Conservation (phyloP, 2,113 vertebrate genomes). For the Acanthochromis polyacanthus region DNA sequence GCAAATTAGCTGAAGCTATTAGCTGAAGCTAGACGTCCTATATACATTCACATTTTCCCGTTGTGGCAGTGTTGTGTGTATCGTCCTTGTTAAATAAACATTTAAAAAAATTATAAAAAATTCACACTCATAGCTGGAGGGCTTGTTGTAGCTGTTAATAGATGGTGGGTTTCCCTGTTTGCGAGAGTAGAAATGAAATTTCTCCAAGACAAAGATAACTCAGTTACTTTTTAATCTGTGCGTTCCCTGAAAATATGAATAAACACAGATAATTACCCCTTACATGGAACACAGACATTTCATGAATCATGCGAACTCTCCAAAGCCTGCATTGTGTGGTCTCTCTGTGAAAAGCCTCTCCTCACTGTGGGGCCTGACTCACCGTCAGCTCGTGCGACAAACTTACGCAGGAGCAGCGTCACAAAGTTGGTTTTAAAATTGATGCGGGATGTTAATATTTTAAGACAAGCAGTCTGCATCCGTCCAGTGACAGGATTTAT, state of each 20-base stretch:
- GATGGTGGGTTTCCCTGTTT: constrained; percentile 15
- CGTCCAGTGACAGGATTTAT: constrained; percentile 70
- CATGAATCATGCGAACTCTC: constrained; percentile 33
- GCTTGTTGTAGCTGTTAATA: constrained; percentile 29
- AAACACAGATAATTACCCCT: constrained; percentile 26
- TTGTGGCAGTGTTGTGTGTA: no score
- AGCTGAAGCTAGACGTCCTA: no score
- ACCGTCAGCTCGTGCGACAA: constrained; percentile 65
- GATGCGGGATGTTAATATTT: constrained; percentile 78
- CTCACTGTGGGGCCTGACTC: constrained; percentile 64
- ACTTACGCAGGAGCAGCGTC: constrained; percentile 70
- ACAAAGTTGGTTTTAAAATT: constrained; percentile 73
- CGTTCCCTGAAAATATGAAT: constrained; percentile 16
- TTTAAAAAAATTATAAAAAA: no score
- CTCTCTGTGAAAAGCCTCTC: constrained; percentile 44
- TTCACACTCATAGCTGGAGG: constrained; percentile 19
- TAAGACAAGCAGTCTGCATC: constrained; percentile 65
- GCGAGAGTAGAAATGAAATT: not conserved
- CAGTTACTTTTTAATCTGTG: constrained; percentile 30
- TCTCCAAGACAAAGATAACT: constrained; percentile 2
- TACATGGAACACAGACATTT: constrained; percentile 13
- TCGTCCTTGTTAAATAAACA: no score
- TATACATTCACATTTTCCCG: no score
- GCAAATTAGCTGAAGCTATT: no score
- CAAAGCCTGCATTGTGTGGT: constrained; percentile 42